Evolutionary conservation across 2,888 invertebrate genomes (phyloP), one percentile per base, ranked within the genome.

Genomic region (Pandemis corylana): DNA sequence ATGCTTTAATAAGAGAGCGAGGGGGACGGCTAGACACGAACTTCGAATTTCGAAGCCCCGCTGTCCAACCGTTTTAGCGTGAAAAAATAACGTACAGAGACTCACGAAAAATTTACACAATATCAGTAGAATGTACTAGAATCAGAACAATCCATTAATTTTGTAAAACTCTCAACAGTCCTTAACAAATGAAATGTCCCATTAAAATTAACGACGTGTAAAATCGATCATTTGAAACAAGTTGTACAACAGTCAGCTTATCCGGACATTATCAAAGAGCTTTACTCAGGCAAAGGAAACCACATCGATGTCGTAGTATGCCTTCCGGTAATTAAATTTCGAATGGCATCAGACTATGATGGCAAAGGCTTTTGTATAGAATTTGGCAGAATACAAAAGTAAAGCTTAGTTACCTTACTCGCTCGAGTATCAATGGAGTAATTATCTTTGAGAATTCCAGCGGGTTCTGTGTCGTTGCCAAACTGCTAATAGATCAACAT

Each of bases 141-240:
- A 36, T 36, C 4, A 36, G 4, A 36, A 36, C 28, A 15, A 59
- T 28, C 3, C 6, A 56, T 28, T 28, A 59, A 59, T 28, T 28
- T 59, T 4, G 2, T 5, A 0, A 10, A 28, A 5, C 12, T 2
- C 28, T 15, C 9, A 56, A 51, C 15, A n/a, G 20, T 12, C 59
- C n/a, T 53, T 46, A 46, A 28, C 7, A 46, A n/a, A 61, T 41
- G 36, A 68, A 51, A n/a, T 36, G 41, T 36, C 49, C 28, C 69
- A 51, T 69, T 69, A 69, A 69, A 62, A 69, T 69, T 62, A 69
- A 51, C 46, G 49, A 69, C 41, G 41, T 56, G 28, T 28, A 12
- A 59, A 28, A 59, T 59, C 59, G 4, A 59, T 59, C 59, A 51
- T 7, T 15, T 59, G 12, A 10, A 59, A 2, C 59, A 59, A 59